Percentiles rank a stretch among this genome's conserved stretches.
Conservation (phyloP, 2,888 invertebrate genomes). For the Latrodectus elegans region DNA sequence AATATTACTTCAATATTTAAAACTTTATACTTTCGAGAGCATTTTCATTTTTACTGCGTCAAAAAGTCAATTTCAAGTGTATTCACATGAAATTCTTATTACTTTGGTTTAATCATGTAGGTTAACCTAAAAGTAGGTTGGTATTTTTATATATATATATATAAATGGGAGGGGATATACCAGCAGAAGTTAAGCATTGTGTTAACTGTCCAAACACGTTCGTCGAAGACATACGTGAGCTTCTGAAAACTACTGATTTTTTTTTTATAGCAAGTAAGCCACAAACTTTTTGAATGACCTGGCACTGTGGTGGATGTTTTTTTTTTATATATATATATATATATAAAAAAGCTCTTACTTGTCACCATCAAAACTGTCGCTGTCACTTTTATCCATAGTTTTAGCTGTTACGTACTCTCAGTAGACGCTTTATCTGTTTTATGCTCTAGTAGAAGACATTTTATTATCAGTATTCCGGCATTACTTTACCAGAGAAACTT, state of each 20-base stretch:
- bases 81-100: no score
- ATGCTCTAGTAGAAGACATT: conserved; percentile 36
- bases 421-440: conserved; percentile 30
- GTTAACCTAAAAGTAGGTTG: no score
- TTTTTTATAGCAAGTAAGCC: conserved; percentile 12
- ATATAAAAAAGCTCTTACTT: conserved; percentile 18
- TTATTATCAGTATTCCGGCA: conserved; percentile 29
- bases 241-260: conserved; percentile 26
- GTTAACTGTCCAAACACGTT: conserved; percentile 16
- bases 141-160: no score
- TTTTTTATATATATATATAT: no score
- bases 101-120: no score
- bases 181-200: no score
- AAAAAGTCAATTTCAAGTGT: no score
- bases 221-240: background rate
- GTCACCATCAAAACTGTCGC: conserved; percentile 26
- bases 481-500: conserved; percentile 5
- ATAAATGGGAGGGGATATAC: no score
- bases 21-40: no score
- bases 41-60: no score
- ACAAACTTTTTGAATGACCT: conserved; percentile 22
- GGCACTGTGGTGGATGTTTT: background rate
- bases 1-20: no score
- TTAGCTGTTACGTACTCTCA: conserved; percentile 29
- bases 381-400: conserved; percentile 37